Evolutionary conservation across 2,888 invertebrate species (phyloP), one percentile per base, ranked within the genome.

Genomic region (Empis livida): DNA sequence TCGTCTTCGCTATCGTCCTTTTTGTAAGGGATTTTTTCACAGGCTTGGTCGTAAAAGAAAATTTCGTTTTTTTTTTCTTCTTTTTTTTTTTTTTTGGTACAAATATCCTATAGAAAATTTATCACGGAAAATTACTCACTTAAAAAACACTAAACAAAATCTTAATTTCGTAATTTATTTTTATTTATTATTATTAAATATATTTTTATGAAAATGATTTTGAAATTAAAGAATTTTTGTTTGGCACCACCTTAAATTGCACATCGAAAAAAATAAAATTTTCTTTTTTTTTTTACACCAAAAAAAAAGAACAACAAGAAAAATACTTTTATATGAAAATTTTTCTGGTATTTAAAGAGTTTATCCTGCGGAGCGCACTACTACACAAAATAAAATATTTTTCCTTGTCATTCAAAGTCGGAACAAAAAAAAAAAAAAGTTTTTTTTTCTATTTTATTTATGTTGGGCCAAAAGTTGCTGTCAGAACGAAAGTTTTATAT

Each of bases 381-480:
- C 23, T 35, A 35, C n/a, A 35, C n/a, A 35, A 35, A 35, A 35
- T n/a, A 35, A 35, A 35, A 35, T 35, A 35, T 35, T 27, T 38
- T 38, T 27, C 20, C 41, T 41, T 41, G 41, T 41, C 41, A 41
- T 41, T 41, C 41, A 41, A 41, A 17, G 38, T 38, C 16, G 38
- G 16, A 16, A 35, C 15, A 38, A 38, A 16, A 15, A 10, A 40
- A 40, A 41, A 41, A 41, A 41, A 41, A n/a, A 41, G 23, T 40
- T 40, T 40, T 40, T 20, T 40, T 40, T 17, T 17, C 16, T 20
- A 61, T 64, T 64, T 65, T 68, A 67, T 68, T 68, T 67, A 66
- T 67, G 66, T 67, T 61, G 57, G 58, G 53, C n/a, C 55, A 59
- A 61, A 61, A 62, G 60, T 57, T 60, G 61, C 60, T 58, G 61